Evolutionary conservation across 2,888 invertebrate genomes (phyloP).

Genomic region (Tanypteryx hageni): DNA sequence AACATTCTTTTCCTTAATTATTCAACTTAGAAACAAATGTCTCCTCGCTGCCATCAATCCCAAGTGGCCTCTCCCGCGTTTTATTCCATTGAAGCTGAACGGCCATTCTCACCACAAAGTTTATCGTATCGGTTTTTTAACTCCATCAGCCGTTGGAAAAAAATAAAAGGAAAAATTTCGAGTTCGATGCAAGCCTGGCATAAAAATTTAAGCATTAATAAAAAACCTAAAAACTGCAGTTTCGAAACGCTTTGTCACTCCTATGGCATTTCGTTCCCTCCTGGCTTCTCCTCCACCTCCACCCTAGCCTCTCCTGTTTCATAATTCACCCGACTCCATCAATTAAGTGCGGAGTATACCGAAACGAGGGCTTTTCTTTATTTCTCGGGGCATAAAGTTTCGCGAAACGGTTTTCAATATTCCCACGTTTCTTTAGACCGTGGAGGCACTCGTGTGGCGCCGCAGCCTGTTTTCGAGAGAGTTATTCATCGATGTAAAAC

Average conservation of each 20-base stretch:
- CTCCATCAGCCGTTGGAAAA: not conserved
- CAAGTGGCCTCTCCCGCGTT: not conserved
- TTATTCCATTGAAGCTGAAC: slow-evolving; percentile 41
- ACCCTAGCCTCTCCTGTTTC: not conserved
- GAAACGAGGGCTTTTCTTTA: slow-evolving; percentile 34
- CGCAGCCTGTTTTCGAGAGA: slow-evolving; percentile 38
- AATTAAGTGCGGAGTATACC: slow-evolving; percentile 26
- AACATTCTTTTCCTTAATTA: slow-evolving; percentile 32
- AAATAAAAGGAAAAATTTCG: not conserved
- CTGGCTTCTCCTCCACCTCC: not conserved
- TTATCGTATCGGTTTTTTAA: slow-evolving; percentile 24
- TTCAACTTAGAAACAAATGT: slow-evolving; percentile 33
- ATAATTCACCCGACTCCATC: slow-evolving; percentile 46
- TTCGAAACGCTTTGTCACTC: not conserved
- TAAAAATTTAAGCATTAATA: not conserved
- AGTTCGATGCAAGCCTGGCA: not conserved
- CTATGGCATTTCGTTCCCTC: not conserved
- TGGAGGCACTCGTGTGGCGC: not conserved
- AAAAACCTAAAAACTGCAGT: not conserved
- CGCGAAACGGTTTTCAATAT: slow-evolving; percentile 55
- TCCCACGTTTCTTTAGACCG: slow-evolving; percentile 16
- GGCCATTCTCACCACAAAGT: slow-evolving; percentile 21
- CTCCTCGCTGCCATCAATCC: slow-evolving; percentile 4
- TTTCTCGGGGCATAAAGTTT: slow-evolving; percentile 18
- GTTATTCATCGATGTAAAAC: slow-evolving; percentile 40